Evolutionary conservation across 2,888 invertebrate genomes (phyloP).

Genomic region (Eilema sororculum): DNA sequence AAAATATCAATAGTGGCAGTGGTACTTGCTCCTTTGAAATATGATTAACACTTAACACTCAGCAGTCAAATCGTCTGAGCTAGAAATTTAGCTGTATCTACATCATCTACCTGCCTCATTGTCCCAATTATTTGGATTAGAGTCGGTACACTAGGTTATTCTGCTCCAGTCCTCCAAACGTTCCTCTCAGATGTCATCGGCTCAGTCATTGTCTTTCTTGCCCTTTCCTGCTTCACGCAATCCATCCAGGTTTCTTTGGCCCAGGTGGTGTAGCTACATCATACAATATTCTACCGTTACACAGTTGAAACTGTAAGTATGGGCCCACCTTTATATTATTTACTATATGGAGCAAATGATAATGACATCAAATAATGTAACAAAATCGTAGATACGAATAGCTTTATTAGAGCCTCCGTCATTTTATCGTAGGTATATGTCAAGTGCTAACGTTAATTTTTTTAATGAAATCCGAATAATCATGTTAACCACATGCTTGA

Average conservation of each 20-base stretch:
- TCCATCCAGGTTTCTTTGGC: too few species aligned
- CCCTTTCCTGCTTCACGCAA: too few species aligned
- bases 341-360: neutral
- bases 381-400: neutral
- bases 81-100: too few species aligned
- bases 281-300: neutral
- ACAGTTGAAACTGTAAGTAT: neutral
- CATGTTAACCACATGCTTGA: neutral
- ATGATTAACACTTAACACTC: neutral
- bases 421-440: neutral
- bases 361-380: neutral
- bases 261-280: neutral
- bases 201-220: too few species aligned
- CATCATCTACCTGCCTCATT: too few species aligned
- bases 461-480: neutral
- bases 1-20: neutral
- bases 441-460: neutral
- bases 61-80: neutral
- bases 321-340: neutral
- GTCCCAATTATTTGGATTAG: too few species aligned
- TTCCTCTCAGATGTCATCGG: too few species aligned
- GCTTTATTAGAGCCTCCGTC: neutral
- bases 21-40: neutral
- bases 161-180: too few species aligned
- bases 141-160: too few species aligned